These are phyloP conservation scores for Thecophora atra DNA, from an alignment of 2,888 invertebrate species.

Conservation along the genomic window DNA sequence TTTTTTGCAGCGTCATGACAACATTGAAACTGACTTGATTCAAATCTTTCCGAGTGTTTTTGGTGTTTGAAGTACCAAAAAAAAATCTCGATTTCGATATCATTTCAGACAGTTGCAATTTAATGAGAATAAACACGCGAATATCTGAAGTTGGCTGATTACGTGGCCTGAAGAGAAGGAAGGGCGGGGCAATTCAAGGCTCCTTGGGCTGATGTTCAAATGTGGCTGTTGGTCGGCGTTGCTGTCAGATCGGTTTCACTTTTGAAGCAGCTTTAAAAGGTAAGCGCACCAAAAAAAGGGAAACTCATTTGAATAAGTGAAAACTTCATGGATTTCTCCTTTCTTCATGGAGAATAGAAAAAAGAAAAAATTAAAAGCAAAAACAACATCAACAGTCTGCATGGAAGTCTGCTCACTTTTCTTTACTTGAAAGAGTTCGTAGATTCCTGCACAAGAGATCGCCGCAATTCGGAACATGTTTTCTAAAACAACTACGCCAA, in stretches of 20 bases:
- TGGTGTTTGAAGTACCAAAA: neutral
- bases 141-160: no score
- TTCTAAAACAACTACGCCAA: neutral
- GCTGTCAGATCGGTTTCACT: conserved; percentile 8
- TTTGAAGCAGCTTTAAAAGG: conserved; percentile 16
- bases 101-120: no score
- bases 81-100: neutral
- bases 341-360: neutral
- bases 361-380: neutral
- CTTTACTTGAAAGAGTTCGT: neutral
- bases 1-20: no score
- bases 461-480: conserved; percentile 1
- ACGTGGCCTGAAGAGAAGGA: no score
- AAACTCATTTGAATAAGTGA: conserved; percentile 49
- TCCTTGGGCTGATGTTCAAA: neutral
- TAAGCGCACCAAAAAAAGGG: conserved; percentile 35
- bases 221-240: neutral
- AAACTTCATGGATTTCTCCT: conserved; percentile 38
- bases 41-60: no score
- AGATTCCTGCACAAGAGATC: neutral
- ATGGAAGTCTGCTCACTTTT: no score
- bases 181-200: no score
- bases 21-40: no score
- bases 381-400: neutral
- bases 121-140: no score